Base-by-base conservation (phyloP, 2,888 invertebrate species). In the Liposcelis brunnea region DNA sequence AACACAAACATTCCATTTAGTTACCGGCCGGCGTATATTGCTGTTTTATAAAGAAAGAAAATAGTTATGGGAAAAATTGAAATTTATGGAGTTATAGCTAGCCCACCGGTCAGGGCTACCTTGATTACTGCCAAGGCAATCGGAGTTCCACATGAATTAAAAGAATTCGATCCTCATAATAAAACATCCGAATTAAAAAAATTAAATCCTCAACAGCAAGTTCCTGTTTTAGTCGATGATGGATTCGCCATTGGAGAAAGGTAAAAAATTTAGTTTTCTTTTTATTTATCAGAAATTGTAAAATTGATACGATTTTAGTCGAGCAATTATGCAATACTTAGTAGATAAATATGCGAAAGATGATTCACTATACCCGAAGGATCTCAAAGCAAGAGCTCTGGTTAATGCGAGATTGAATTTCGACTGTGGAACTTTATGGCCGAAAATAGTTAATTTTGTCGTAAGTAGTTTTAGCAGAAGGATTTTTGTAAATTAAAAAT, bases 181-280 rank as follows among this genome's bases (percentile, higher is more conserved):
- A 55, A 77, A 48, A 77, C 70, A 47, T 78, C 80, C 0, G 80
- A 80, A 55, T 82, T 69, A 55, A 1, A 80, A 35, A 77, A 79
- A 69, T 10, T 35, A 7, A 35, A 35, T 10, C 10, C 35, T 35
- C 35, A 35, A 16, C 35, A 35, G 7, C 14, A 14, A 7, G 35
- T 35, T 6, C 35, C 35, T 6, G 16, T 16, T 15, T 10, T 35
- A 6, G 35, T 15, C 6, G 35, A 35, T 10, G 35, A 16, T 35
- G 35, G 10, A 6, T 35, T 35, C 5, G 15, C 7, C 6, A 6
- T 35, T 4, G 5, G 6, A 10, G 35, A 35, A 35, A 35, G 35
- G 35, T 35, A 16, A 7, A 10, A 15, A 6, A 6, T 35, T 35
- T 35, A n/a, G 32, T 10, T 10, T 10, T 32, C 32, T 32, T 32